A percentile compares a stretch with the other conserved stretches of the same genome.
phyloP scores from a whole-genome alignment of 2,113 vertebrate genomes.

The Penelope pileata region DNA sequence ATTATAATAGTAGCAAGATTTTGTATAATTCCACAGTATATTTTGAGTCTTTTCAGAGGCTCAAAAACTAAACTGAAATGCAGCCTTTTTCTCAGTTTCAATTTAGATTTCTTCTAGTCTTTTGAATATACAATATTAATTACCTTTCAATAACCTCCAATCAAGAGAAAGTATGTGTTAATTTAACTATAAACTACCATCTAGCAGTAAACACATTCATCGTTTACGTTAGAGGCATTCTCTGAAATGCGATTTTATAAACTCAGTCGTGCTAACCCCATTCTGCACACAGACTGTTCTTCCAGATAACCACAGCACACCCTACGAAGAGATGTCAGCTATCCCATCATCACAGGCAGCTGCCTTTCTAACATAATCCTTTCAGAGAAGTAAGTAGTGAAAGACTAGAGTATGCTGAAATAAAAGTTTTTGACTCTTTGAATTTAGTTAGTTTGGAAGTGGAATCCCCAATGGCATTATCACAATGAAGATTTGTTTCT shows the following conservation, averaged over 20 bases:
- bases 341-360: not conserved
- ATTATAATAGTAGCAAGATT: not conserved
- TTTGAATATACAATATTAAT: not conserved
- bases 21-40: not conserved
- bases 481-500: not conserved
- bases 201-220: not conserved
- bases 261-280: not conserved
- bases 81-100: not conserved
- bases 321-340: not conserved
- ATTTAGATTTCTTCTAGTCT: not conserved
- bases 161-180: not conserved
- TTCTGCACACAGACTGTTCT: not conserved
- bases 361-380: not conserved
- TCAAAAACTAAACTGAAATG: not conserved
- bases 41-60: not conserved
- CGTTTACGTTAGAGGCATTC: not conserved
- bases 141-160: not conserved
- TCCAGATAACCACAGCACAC: not conserved
- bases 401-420: not conserved
- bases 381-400: not conserved
- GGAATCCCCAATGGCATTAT: not conserved
- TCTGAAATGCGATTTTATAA: not conserved
- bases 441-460: not conserved
- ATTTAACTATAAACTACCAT: not conserved
- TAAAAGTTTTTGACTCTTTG: not conserved